A percentile compares a stretch with the other conserved stretches of the same genome.
These are phyloP conservation scores for Hypselothyrea guttata DNA, from an alignment of 2,888 invertebrate species.

Conservation along the genomic window DNA sequence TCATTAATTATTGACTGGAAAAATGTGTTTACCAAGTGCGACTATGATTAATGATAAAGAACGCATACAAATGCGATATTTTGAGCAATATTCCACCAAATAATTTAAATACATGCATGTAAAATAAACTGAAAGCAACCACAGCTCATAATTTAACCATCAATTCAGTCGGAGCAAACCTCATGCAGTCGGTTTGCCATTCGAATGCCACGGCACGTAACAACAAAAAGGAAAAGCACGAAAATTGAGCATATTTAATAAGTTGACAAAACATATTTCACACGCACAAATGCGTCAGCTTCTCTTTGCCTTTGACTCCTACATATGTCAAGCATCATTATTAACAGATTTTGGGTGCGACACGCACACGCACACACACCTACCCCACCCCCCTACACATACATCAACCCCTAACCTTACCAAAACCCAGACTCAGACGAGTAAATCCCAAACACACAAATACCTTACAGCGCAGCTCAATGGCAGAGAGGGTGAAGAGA, in stretches of 20 bases:
- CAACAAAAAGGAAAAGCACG: conserved; percentile 19
- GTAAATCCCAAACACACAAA: conserved; percentile 11
- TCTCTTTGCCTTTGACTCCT: conserved; percentile 29
- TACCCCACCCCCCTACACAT: too few relatives aligned
- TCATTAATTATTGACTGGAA: conserved; percentile 16
- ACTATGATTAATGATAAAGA: too few relatives aligned
- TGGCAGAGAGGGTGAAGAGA: conserved; percentile 2
- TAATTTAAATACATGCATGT: too few relatives aligned
- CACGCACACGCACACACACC: conserved; percentile 47
- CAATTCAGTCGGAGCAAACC: conserved; percentile 14
- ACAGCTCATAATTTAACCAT: conserved; percentile 55
- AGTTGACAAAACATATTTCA: conserved; percentile 77
- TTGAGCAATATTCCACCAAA: too few relatives aligned
- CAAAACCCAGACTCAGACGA: conserved; percentile 15
- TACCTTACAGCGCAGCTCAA: conserved; percentile 13
- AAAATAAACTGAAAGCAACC: conserved; percentile 6
- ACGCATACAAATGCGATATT: too few relatives aligned
- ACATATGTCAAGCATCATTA: conserved; percentile 73
- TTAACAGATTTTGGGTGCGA: conserved; percentile 71
- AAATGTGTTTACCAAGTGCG: neutral
- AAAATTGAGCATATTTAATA: conserved; percentile 73
- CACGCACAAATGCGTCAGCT: conserved; percentile 71
- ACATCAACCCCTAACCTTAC: too few relatives aligned
- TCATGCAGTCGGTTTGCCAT: conserved; percentile 21
- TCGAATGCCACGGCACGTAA: conserved; percentile 60